Conservation (phyloP, 1,140 invertebrate genomes). For the Pachyrhynchus sulphureomaculatus region DNA sequence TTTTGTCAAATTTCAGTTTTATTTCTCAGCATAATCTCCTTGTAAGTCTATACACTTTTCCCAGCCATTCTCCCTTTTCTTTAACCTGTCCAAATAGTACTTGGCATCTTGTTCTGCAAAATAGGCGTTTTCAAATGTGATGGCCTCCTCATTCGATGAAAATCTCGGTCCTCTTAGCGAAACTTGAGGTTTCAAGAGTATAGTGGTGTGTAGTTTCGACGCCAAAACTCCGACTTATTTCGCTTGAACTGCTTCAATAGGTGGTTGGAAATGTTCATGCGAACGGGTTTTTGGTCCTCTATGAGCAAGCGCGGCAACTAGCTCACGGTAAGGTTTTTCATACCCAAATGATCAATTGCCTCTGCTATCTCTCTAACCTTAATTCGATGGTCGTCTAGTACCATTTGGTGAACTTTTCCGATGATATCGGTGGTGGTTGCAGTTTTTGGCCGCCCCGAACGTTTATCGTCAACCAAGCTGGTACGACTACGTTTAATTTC, state of each 20-base stretch:
- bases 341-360: background rate
- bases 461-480: constrained; percentile 35
- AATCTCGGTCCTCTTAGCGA: constrained; percentile 36
- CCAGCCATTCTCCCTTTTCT: constrained; percentile 33
- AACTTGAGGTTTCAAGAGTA: no score
- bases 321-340: constrained; percentile 22
- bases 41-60: constrained; percentile 41
- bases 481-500: constrained; percentile 47
- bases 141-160: constrained; percentile 39
- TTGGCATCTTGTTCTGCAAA: constrained; percentile 28
- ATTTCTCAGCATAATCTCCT: no score
- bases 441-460: constrained; percentile 36
- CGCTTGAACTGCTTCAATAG: constrained; percentile 46
- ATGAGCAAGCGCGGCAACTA: constrained; percentile 45
- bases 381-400: no score
- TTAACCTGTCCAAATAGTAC: constrained; percentile 29
- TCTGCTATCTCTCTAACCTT: constrained; percentile 18
- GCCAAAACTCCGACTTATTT: constrained; percentile 43
- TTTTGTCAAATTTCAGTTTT: constrained; percentile 27
- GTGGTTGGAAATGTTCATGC: constrained; percentile 37
- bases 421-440: constrained; percentile 41
- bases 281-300: constrained; percentile 33
- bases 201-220: no score
- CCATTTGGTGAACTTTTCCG: no score
- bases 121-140: no score